Base-by-base conservation (phyloP, 2,113 vertebrate genomes). In the Tragelaphus buxtoni region DNA sequence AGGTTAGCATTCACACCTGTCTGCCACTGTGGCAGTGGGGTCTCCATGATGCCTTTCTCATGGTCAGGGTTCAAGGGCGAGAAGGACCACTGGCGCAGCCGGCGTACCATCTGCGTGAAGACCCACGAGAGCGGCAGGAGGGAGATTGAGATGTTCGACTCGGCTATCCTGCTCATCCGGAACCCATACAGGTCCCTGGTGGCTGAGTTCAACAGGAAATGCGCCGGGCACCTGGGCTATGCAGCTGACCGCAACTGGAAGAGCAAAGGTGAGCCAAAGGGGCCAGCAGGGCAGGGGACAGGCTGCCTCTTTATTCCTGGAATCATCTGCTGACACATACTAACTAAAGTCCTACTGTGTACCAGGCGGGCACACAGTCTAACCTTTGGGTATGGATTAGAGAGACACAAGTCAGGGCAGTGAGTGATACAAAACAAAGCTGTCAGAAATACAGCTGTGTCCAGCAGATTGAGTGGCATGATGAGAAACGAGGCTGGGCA, bases 51-150 rank as follows among this genome's bases (percentile, higher is more conserved):
- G 4, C 47, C 49, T 96, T 49, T 45, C 60, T 85, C 35, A 55
- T 0, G 30, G 17, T 3, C 97, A 99, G 99, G 99, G 96, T 99
- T 99, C 96, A 99, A 99, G 98, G 99, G 99, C 0, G 99, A 99
- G 98, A 99, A 99, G 97, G 99, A 99, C 97, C 99, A 99, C 98
- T 99, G 99, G 99, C 99, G 99, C 98, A 99, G 99, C 0, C 99
- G 99, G 69, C 99, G 99, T 85, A 99, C 99, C 95, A 99, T 99
- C 98, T 99, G 99, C 0, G 99, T 99, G 79, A 99, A 99, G 98
- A 99, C 99, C 2, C 99, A 99, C 0, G 99, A 99, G 98, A 99
- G 99, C 0, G 99, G 99, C 69, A 99, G 98, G 98, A 99, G 99
- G 1, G 99, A 99, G 96, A 99, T 99, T 0, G 99, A 99, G 92